These are phyloP conservation scores for Cylloceria caligata DNA, from an alignment of 2,888 invertebrate genomes.

Conservation along the genomic window DNA sequence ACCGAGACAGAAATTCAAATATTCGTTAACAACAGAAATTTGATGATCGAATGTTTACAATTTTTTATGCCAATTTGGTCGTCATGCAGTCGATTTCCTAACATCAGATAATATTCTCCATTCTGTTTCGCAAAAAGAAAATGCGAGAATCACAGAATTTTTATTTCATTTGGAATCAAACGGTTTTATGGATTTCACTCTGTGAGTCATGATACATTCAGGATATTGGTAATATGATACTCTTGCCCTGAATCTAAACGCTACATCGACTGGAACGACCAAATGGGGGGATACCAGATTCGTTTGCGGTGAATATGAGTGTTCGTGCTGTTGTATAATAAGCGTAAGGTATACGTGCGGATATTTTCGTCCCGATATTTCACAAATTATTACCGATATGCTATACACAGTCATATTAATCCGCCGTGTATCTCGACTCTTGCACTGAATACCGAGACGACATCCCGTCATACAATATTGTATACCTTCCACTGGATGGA, in stretches of 20 bases:
- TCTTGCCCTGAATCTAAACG: background rate
- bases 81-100: constrained; percentile 39
- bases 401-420: constrained; percentile 10
- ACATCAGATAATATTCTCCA: no score
- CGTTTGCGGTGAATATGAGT: constrained; percentile 42
- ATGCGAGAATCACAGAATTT: no score
- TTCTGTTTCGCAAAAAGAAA: no score
- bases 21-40: constrained; percentile 15
- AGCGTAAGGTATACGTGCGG: constrained; percentile 53
- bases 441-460: constrained; percentile 61
- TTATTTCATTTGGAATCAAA: background rate
- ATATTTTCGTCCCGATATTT: constrained; percentile 58
- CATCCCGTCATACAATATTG: constrained; percentile 48
- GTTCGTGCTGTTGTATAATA: constrained; percentile 58
- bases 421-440: constrained; percentile 50
- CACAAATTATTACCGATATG: constrained; percentile 40
- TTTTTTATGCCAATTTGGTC: constrained; percentile 34
- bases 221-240: background rate
- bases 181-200: background rate
- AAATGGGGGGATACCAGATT: constrained; percentile 29
- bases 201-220: background rate
- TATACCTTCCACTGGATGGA: constrained; percentile 47
- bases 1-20: constrained; percentile 43
- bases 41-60: background rate
- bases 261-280: constrained; percentile 54